Evolutionary conservation across 1,140 invertebrate genomes (phyloP).

Genomic region (Neodiprion virginianus): DNA sequence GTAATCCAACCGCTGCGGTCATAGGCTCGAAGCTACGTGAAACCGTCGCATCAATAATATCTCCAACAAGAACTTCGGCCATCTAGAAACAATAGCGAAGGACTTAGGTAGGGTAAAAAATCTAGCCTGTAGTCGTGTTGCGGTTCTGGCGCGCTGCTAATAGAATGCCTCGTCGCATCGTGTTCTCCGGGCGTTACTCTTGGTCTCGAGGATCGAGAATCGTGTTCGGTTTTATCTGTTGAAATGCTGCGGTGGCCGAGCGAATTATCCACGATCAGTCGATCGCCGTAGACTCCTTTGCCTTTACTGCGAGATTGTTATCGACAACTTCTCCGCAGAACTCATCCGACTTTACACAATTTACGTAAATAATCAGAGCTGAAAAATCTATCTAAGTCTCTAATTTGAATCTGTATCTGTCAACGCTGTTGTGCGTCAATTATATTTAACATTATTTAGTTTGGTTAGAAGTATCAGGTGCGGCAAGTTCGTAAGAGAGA

Average conservation of each 20-base stretch:
- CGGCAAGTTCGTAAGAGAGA: too few relatives aligned
- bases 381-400: too few relatives aligned
- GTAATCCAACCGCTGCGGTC: neutral
- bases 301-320: too few relatives aligned
- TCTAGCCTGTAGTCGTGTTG: neutral
- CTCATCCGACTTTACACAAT: too few relatives aligned
- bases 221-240: constrained; percentile 2
- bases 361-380: too few relatives aligned
- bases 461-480: too few relatives aligned
- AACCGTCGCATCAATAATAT: neutral
- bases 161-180: constrained; percentile 4
- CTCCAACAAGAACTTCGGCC: neutral
- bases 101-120: neutral
- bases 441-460: too few relatives aligned
- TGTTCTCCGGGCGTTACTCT: neutral
- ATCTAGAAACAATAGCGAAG: neutral
- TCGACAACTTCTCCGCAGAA: too few relatives aligned
- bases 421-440: too few relatives aligned
- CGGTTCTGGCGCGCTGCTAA: neutral
- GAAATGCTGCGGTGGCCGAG: neutral
- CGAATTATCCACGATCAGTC: neutral
- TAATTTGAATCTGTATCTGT: too few relatives aligned
- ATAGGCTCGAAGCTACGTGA: constrained; percentile 1
- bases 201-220: neutral
- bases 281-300: too few relatives aligned